phyloP scores from a whole-genome alignment of 2,113 vertebrate species.

The Gadus chalcogrammus region DNA sequence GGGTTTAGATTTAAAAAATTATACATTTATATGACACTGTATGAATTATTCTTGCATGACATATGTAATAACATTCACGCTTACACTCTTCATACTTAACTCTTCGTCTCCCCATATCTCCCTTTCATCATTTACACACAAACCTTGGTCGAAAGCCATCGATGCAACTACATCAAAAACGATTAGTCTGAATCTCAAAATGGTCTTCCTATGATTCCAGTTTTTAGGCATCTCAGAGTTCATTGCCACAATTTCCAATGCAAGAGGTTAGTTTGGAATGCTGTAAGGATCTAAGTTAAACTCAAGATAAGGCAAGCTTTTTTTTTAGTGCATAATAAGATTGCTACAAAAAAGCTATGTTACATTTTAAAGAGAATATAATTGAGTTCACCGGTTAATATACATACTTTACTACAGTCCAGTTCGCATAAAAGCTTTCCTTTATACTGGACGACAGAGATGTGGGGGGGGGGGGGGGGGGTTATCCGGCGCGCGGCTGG shows the following conservation, averaged over 20 bases:
- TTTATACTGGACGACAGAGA: conserved; percentile 48
- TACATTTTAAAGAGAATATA: conserved; percentile 36
- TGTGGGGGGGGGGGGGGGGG: conserved; percentile 2
- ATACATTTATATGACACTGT: conserved; percentile 68
- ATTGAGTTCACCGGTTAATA: conserved; percentile 18
- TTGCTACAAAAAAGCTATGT: conserved; percentile 48
- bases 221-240: conserved; percentile 45
- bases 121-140: conserved; percentile 9
- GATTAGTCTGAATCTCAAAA: conserved; percentile 27
- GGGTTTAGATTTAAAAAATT: conserved; percentile 68
- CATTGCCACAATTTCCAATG: conserved; percentile 50
- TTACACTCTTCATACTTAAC: conserved; percentile 41
- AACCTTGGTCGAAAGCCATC: conserved; percentile 25
- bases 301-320: conserved; percentile 54
- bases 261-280: conserved; percentile 53
- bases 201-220: conserved; percentile 56
- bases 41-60: conserved; percentile 55
- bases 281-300: conserved; percentile 29
- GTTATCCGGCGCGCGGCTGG: no score
- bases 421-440: conserved; percentile 46
- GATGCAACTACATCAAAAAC: conserved; percentile 23
- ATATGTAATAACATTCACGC: conserved; percentile 5
- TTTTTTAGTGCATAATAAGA: conserved; percentile 29
- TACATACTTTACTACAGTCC: conserved; percentile 33
- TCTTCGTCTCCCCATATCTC: conserved; percentile 37